phyloP scores from a whole-genome alignment of 2,888 invertebrate species.

The Sericinus montela region DNA sequence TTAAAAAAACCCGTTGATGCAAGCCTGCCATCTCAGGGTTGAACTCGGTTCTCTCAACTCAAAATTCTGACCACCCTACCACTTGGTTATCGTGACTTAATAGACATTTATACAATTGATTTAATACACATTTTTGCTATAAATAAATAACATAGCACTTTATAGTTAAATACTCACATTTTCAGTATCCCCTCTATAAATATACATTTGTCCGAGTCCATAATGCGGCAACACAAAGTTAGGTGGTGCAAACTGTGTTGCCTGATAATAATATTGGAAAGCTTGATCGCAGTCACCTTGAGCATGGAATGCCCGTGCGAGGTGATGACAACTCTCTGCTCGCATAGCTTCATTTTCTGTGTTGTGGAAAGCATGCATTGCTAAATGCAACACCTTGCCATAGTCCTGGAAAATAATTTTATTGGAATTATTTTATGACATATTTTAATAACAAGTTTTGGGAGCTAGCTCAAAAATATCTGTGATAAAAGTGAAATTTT shows the following conservation, averaged over 20 bases:
- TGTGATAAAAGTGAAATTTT: no score
- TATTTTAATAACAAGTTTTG: no score
- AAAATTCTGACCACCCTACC: no score
- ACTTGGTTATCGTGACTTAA: no score
- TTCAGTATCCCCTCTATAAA: constrained; percentile 96
- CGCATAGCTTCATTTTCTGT: constrained; percentile 99
- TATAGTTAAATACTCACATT: no score
- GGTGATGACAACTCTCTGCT: constrained; percentile 98
- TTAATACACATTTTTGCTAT: no score
- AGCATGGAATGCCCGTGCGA: constrained; percentile 97
- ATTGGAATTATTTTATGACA: background rate
- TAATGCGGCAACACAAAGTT: constrained; percentile 98
- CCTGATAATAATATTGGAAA: constrained; percentile 99
- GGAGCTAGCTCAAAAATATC: no score
- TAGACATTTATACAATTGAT: no score
- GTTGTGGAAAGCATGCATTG: constrained; percentile 98
- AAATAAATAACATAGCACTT: no score
- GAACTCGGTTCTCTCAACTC: no score
- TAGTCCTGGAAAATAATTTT: constrained; percentile 83
- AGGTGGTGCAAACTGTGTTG: constrained; percentile 97
- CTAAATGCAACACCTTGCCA: constrained; percentile 96
- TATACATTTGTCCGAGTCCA: constrained; percentile 99
- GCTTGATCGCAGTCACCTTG: constrained; percentile 98
- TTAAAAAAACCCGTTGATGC: no score
- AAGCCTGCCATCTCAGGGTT: no score